Conservation (phyloP, 1,140 invertebrate genomes). For the Helicoverpa zea region DNA sequence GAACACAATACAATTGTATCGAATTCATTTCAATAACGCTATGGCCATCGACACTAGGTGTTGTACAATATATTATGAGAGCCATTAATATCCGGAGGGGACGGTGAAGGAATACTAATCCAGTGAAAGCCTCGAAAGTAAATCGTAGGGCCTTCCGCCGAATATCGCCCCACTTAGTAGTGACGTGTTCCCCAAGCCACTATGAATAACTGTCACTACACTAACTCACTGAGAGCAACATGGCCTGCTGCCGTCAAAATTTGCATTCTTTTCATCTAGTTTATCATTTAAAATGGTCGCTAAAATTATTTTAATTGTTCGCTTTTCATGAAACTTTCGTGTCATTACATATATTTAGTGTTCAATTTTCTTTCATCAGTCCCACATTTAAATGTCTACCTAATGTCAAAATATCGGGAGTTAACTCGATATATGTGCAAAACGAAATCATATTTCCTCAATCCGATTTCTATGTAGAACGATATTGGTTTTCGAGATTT, state of each 20-base stretch:
- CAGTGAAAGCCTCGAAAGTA: slow-evolving; percentile 35
- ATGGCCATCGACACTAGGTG: not conserved
- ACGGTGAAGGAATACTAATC: slow-evolving; percentile 40
- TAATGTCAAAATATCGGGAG: slow-evolving; percentile 1
- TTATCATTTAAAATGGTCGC: not conserved
- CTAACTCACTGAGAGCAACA: slow-evolving; percentile 32
- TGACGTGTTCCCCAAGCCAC: slow-evolving; percentile 13
- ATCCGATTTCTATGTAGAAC: slow-evolving; percentile 19
- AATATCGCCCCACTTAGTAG: slow-evolving; percentile 40
- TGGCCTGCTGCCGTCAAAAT: not conserved
- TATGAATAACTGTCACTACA: slow-evolving; percentile 30
- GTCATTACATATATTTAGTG: too few relatives aligned
- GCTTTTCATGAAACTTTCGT: too few relatives aligned
- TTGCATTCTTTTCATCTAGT: not conserved
- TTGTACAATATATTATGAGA: slow-evolving; percentile 36
- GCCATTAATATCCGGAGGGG: slow-evolving; percentile 25
- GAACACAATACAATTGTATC: too few relatives aligned
- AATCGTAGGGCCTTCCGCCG: slow-evolving; percentile 17
- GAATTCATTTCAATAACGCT: slow-evolving; percentile 1
- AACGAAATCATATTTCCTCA: slow-evolving; percentile 23
- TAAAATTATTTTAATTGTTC: too few relatives aligned
- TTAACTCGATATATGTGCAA: slow-evolving; percentile 2
- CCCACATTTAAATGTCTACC: not conserved
- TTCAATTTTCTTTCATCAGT: not conserved
- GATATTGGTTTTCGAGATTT: slow-evolving; percentile 28